Conservation (phyloP, 2,888 invertebrate species). For the Pyrgus malvae region DNA sequence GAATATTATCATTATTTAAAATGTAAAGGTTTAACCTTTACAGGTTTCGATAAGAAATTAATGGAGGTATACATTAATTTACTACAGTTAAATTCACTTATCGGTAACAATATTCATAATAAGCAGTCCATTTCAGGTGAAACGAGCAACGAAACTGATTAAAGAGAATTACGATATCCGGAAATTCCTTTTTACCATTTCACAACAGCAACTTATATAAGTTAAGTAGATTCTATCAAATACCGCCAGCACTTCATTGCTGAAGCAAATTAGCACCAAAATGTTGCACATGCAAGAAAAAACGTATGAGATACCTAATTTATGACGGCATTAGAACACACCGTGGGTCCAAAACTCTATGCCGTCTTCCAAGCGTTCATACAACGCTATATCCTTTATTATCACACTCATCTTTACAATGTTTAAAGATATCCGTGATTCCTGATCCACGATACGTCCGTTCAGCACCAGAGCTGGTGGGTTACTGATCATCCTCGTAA, state of each 20-base stretch:
- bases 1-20: constrained; percentile 19
- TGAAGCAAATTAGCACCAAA: background rate
- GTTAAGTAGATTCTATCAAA: background rate
- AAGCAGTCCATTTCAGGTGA: background rate
- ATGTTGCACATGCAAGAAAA: constrained; percentile 6
- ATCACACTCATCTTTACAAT: constrained; percentile 47
- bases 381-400: constrained; percentile 34
- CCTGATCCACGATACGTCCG: constrained; percentile 5
- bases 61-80: background rate
- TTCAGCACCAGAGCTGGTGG: constrained; percentile 42
- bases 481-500: constrained; percentile 47
- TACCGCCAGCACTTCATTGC: background rate
- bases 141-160: background rate
- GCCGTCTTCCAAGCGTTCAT: background rate
- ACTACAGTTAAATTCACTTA: background rate
- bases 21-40: no score
- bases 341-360: constrained; percentile 17
- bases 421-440: constrained; percentile 32
- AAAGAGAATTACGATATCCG: constrained; percentile 16
- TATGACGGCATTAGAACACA: constrained; percentile 24
- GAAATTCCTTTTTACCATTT: constrained; percentile 18
- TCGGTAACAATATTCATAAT: constrained; percentile 5
- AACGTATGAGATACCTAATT: constrained; percentile 20
- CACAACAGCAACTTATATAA: constrained; percentile 12
- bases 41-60: no score